A percentile compares a stretch with the other conserved stretches of the same genome.
Evolutionary conservation across 2,113 vertebrate species (phyloP).

Genomic region (Phrynocephalus versicolor): DNA sequence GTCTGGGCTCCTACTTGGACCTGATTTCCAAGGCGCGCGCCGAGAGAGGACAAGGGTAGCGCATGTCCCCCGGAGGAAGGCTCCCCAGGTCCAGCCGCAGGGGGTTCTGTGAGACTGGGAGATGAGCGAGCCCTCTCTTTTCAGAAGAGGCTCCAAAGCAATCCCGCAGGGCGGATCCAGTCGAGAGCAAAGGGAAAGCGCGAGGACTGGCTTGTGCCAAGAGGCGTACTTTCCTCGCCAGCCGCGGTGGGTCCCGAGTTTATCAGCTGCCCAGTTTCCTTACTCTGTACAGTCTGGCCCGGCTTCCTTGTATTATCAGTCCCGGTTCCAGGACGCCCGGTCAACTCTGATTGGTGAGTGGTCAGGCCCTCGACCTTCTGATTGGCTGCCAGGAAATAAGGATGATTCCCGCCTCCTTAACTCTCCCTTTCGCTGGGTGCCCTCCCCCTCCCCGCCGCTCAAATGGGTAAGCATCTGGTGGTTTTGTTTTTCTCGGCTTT

Average conservation of each 20-base stretch:
- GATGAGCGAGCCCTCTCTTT: neutral
- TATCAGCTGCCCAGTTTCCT: neutral
- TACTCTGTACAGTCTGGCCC: constrained; percentile 4
- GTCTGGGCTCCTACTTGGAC: neutral
- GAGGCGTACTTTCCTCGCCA: neutral
- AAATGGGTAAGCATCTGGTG: constrained; percentile 5
- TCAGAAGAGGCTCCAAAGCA: neutral
- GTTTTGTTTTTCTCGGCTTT: neutral
- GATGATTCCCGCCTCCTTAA: neutral
- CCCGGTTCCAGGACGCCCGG: constrained; percentile 9
- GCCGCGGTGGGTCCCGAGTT: accelerated
- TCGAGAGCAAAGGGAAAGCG: neutral
- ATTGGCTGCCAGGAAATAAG: constrained; percentile 49
- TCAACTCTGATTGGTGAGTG: constrained; percentile 63
- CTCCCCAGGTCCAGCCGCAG: neutral
- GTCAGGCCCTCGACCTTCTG: constrained; percentile 31
- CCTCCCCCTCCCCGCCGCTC: neutral
- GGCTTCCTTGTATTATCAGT: constrained; percentile 58
- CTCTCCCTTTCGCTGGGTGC: neutral
- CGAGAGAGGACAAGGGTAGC: neutral
- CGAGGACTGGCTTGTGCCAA: neutral
- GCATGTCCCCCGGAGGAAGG: too few species aligned
- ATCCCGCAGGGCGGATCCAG: neutral
- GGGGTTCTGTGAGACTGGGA: neutral
- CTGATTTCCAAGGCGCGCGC: neutral